Base-by-base conservation (phyloP, 2,797 vertebrate species). In the Hippopotamyrus pictus region DNA sequence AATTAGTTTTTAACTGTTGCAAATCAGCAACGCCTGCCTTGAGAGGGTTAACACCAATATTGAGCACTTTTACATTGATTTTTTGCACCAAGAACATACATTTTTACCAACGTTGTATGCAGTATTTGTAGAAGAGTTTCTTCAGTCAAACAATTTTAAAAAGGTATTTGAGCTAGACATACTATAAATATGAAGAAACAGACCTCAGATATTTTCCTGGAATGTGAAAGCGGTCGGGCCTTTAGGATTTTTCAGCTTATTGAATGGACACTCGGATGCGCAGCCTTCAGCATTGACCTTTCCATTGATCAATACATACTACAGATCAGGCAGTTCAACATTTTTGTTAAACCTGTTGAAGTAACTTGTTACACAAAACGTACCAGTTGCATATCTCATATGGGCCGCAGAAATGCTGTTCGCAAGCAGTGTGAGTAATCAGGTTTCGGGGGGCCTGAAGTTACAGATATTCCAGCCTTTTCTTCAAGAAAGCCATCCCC, bases 401-500 rank as follows among this genome's bases (percentile, higher is more conserved):
- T 62, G 22, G 17, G 22, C 41, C 41, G 4, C 25, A 48, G n/a
- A 76, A 19, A 22, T 17, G 85, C 25, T 22, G 89, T 25, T 53
- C 41, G 79, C 12, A 33, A 51, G 41, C 82, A n/a, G 11, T 33
- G 12, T 48, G 41, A 86, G 62, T 41, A 53, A 87, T 89, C 84
- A 76, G 46, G 44, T 65, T 86, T 33, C 17, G 14, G 53, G 14
- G 46, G 53, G 76, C 37, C 17, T 57, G 59, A 86, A 88, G 59
- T 54, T 73, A 83, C 41, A 88, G 82, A 53, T 57, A 88, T 54
- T 89, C 65, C 65, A 57, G 87, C 82, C 87, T 86, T 73, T 90
- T 48, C 83, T 73, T 90, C 51, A 87, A 87, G 69, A 89, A 89
- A 85, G 88, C 85, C 29, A 46, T 89, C 48, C 86, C 46, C 59